Percentiles rank a stretch among this genome's conserved stretches.
Evolutionary conservation across 2,797 vertebrate genomes (phyloP).

Genomic region (Anguilla anguilla): DNA sequence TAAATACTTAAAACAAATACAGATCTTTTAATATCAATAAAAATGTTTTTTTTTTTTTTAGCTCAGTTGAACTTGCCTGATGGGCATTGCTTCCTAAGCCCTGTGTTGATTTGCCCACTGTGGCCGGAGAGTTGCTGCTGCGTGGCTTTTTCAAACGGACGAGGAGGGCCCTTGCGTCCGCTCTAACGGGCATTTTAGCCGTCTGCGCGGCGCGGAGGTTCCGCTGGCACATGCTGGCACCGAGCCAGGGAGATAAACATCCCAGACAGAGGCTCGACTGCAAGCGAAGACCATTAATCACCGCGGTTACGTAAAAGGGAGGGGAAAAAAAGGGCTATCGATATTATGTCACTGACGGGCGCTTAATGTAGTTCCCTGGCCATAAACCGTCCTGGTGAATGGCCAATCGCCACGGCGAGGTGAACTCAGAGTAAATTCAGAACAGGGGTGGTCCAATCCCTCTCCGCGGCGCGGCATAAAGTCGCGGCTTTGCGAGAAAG

Average conservation of each 20-base stretch:
- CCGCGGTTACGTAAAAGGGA: neutral
- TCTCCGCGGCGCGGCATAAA: neutral
- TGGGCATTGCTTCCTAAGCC: neutral
- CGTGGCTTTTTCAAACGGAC: neutral
- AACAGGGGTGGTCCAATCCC: neutral
- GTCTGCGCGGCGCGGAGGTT: neutral
- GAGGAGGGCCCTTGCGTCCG: neutral
- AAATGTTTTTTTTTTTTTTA: neutral
- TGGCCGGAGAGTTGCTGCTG: neutral
- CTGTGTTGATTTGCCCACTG: neutral
- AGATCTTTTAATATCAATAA: neutral
- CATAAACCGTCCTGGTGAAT: neutral
- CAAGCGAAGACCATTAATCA: conserved; percentile 8
- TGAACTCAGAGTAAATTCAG: neutral
- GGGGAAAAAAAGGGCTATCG: neutral
- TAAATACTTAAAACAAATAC: neutral
- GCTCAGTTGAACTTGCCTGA: neutral
- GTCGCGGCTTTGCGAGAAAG: neutral
- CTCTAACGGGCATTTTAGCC: conserved; percentile 21
- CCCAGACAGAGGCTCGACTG: neutral
- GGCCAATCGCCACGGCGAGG: neutral
- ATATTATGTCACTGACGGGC: neutral
- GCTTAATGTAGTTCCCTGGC: neutral
- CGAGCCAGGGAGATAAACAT: conserved; percentile 4
- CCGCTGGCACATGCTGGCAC: neutral